Conservation (phyloP, 2,113 vertebrate species). For the Aleadryas rufinucha region DNA sequence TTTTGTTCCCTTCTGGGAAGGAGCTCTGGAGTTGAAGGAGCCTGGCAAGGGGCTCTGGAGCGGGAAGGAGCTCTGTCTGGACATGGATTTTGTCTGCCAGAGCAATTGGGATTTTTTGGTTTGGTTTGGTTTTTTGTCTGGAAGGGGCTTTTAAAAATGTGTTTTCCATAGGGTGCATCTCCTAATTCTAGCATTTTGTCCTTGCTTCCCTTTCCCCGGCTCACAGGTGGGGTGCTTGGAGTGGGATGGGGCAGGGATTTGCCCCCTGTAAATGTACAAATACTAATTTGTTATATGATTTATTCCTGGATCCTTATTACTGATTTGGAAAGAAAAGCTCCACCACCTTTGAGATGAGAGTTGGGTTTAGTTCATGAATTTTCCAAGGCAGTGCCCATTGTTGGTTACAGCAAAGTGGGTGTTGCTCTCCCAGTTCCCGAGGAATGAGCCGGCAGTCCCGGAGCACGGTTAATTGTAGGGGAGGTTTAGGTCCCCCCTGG, state of each 20-base stretch:
- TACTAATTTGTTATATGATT: neutral
- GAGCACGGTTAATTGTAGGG: rapidly evolving
- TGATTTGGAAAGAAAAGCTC: neutral
- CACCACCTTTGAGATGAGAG: neutral
- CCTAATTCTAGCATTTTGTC: neutral
- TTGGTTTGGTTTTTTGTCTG: neutral
- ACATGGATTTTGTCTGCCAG: neutral
- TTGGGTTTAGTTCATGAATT: rapidly evolving
- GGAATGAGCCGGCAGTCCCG: rapidly evolving
- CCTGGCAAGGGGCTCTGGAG: neutral
- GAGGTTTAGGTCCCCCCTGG: rapidly evolving
- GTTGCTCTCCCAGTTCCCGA: rapidly evolving
- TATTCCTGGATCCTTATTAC: neutral
- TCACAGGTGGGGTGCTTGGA: neutral
- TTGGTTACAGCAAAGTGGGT: rapidly evolving
- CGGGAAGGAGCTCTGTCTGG: neutral
- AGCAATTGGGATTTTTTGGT: neutral
- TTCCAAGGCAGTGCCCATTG: no score
- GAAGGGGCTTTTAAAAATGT: neutral
- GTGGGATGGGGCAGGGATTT: neutral
- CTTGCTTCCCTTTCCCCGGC: neutral
- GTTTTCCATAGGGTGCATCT: neutral
- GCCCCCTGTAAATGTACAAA: neutral
- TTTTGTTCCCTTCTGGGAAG: neutral
- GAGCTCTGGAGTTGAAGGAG: neutral